Conservation (phyloP, 1,140 invertebrate genomes). For the Lepidotrigona ventralis region DNA sequence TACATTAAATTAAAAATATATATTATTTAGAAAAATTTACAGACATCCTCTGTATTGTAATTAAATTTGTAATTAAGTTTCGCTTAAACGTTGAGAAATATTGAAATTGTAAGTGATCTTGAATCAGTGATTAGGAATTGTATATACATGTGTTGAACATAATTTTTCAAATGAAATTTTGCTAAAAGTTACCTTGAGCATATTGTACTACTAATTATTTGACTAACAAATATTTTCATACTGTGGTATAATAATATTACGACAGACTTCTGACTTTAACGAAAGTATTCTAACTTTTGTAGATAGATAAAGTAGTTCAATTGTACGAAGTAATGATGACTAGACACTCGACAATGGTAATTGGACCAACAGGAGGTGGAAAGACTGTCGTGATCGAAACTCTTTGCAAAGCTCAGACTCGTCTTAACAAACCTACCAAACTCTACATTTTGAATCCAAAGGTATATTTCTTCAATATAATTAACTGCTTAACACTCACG, state of each 20-base stretch:
- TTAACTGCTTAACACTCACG: background rate
- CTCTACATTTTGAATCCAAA: constrained; percentile 90
- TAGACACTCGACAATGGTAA: constrained; percentile 93
- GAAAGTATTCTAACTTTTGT: background rate
- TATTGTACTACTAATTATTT: background rate
- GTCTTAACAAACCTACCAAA: constrained; percentile 88
- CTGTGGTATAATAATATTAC: background rate
- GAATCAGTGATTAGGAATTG: too few relatives aligned
- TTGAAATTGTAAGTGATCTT: too few relatives aligned
- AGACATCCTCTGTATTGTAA: too few relatives aligned
- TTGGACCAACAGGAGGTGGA: constrained; percentile 94
- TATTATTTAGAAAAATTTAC: too few relatives aligned
- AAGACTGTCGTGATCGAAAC: constrained; percentile 93
- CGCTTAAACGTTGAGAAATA: too few relatives aligned
- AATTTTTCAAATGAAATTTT: too few relatives aligned
- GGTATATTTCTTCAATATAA: constrained; percentile 79
- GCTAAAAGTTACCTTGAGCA: background rate
- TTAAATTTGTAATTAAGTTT: too few relatives aligned
- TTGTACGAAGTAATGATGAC: constrained; percentile 97
- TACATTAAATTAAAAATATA: too few relatives aligned
- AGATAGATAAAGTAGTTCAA: constrained; percentile 92
- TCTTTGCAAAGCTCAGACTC: constrained; percentile 88
- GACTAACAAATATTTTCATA: background rate
- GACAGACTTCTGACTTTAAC: background rate
- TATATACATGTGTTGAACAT: too few relatives aligned